Conservation (phyloP, 1,140 invertebrate species). For the Maniola jurtina region DNA sequence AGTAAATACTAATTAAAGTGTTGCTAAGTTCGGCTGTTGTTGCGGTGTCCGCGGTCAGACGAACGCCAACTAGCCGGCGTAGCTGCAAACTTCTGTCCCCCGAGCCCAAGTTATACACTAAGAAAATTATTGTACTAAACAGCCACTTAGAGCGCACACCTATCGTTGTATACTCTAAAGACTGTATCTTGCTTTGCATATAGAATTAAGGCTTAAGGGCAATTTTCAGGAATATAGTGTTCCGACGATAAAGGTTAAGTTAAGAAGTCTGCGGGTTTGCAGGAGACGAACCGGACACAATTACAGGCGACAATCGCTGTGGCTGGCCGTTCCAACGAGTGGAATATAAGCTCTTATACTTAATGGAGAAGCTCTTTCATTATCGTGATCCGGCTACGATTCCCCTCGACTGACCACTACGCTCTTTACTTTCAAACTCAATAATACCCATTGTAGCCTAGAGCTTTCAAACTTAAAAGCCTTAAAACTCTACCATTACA, state of each 20-base stretch:
- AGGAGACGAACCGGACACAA: constrained; percentile 60
- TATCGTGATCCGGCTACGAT: constrained; percentile 57
- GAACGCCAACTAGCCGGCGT: constrained; percentile 29
- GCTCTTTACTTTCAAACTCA: constrained; percentile 26
- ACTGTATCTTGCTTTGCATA: constrained; percentile 26
- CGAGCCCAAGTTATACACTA: constrained; percentile 38
- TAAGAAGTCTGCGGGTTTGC: constrained; percentile 35
- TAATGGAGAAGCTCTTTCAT: constrained; percentile 66
- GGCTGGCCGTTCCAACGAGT: constrained; percentile 46
- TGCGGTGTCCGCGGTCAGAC: constrained; percentile 44
- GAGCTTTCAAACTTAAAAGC: background rate
- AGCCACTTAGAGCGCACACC: constrained; percentile 31
- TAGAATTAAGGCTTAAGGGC: constrained; percentile 29
- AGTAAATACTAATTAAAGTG: constrained; percentile 61
- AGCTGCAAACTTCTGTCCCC: constrained; percentile 56
- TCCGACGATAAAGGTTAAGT: constrained; percentile 21
- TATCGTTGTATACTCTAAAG: constrained; percentile 9
- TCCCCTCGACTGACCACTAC: constrained; percentile 18
- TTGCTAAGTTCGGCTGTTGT: constrained; percentile 56
- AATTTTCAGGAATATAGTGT: constrained; percentile 28
- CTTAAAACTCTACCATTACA: background rate
- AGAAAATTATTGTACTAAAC: constrained; percentile 38
- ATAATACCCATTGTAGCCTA: constrained; percentile 16
- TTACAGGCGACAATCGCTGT: constrained; percentile 65
- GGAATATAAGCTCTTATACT: constrained; percentile 63